Evolutionary conservation across 2,113 vertebrate species (phyloP).

Genomic region (Anseranas semipalmata): DNA sequence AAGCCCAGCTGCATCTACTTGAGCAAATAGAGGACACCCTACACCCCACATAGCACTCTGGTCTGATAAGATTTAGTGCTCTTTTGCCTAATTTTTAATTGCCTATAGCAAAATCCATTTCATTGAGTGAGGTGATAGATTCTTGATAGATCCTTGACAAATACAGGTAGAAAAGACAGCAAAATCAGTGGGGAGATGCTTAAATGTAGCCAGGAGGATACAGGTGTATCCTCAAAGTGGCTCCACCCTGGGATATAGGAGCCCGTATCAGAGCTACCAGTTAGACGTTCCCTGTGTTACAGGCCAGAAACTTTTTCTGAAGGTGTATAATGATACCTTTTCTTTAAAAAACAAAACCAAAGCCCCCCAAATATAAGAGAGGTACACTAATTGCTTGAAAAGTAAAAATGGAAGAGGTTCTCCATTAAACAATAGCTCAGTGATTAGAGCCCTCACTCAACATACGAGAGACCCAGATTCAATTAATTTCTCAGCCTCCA

Average conservation of each 20-base stretch:
- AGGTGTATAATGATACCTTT: fast-evolving
- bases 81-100: neutral
- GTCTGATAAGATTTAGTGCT: neutral
- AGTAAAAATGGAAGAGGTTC: neutral
- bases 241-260: neutral
- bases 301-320: neutral
- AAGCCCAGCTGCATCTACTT: fast-evolving
- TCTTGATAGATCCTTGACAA: fast-evolving
- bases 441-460: neutral
- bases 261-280: neutral
- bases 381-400: neutral
- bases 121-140: neutral
- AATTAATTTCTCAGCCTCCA: neutral
- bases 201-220: neutral
- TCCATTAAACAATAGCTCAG: neutral
- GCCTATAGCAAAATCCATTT: neutral
- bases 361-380: neutral
- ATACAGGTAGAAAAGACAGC: neutral
- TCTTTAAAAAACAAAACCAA: neutral
- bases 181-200: neutral
- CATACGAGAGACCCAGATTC: neutral
- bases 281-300: neutral
- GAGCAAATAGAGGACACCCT: neutral
- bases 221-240: fast-evolving
- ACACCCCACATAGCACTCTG: neutral